These are phyloP conservation scores for rat (Rattus norvegicus) DNA, from an alignment of 2,113 vertebrate genomes.

Conservation along the genomic window DNA sequence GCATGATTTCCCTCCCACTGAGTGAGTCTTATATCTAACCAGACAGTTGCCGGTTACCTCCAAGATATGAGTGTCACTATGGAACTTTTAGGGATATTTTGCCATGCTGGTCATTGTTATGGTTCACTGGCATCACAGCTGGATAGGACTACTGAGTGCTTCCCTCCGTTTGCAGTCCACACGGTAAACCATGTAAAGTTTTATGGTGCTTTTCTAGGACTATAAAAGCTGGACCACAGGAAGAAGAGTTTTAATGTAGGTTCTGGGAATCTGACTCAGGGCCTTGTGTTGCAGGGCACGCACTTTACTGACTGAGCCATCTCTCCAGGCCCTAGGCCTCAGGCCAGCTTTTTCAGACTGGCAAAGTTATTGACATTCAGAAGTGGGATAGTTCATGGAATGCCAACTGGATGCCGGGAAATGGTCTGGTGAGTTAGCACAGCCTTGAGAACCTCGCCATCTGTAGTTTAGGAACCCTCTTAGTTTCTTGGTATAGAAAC, in stretches of 20 bases:
- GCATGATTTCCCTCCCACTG: background rate
- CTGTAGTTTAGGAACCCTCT: background rate
- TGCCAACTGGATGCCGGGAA: background rate
- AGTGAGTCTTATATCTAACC: background rate
- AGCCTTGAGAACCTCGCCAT: background rate
- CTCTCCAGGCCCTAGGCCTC: background rate
- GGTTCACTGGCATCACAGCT: background rate
- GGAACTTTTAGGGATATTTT: background rate
- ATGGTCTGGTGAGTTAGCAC: background rate
- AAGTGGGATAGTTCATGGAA: background rate
- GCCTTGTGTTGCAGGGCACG: background rate
- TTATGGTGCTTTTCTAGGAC: background rate
- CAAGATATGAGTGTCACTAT: background rate
- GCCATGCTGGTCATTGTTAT: background rate
- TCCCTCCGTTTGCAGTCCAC: background rate
- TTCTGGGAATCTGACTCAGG: background rate
- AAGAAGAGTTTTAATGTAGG: background rate
- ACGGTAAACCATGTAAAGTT: too few species aligned
- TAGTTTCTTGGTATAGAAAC: background rate
- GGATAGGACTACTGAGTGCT: background rate
- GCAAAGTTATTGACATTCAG: constrained; percentile 1
- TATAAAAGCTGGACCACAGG: background rate
- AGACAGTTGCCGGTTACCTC: background rate
- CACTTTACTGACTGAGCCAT: background rate
- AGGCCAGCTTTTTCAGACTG: background rate